Evolutionary conservation across 2,113 vertebrate genomes (phyloP).

Genomic region (Phaethornis superciliosus): DNA sequence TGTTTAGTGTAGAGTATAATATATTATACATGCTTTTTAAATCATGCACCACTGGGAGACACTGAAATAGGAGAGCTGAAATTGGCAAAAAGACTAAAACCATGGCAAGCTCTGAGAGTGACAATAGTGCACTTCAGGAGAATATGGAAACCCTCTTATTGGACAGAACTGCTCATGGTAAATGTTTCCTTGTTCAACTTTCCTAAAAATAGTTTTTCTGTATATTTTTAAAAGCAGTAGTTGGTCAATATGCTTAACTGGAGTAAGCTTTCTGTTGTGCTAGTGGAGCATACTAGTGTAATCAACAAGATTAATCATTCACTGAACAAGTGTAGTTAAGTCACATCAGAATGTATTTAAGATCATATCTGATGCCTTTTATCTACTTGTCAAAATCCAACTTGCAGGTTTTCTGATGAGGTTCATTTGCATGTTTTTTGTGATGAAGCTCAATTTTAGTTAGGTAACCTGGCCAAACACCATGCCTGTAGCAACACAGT

Average conservation of each 20-base stretch:
- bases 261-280: background rate
- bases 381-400: background rate
- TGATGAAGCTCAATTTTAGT: background rate
- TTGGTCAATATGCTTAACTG: background rate
- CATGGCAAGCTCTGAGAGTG: background rate
- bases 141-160: background rate
- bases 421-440: background rate
- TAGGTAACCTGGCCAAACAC: background rate
- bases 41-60: background rate
- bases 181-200: background rate
- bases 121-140: background rate
- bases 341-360: background rate
- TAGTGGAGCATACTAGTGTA: rapidly evolving
- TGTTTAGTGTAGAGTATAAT: background rate
- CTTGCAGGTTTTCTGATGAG: background rate
- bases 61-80: background rate
- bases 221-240: background rate
- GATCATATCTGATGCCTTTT: background rate
- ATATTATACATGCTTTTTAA: background rate
- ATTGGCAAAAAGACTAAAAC: background rate
- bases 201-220: background rate
- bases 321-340: background rate
- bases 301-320: background rate
- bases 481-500: background rate
- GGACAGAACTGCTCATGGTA: background rate